These are phyloP conservation scores for Drosophila nigrodunni DNA, from an alignment of 1,140 invertebrate species.

Conservation along the genomic window DNA sequence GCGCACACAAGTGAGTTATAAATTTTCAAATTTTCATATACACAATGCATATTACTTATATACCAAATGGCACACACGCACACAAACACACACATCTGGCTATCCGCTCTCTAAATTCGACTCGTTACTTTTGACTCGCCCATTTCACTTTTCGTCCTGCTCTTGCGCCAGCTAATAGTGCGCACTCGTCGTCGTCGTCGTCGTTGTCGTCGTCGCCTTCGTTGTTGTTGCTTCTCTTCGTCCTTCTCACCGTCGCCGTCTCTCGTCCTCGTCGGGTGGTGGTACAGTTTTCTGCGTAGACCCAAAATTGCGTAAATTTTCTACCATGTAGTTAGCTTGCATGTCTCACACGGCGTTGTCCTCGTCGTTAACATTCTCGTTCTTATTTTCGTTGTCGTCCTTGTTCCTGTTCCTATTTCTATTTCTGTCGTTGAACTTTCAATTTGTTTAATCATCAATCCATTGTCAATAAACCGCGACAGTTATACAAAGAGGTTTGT, in stretches of 20 bases:
- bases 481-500: constrained; percentile 42
- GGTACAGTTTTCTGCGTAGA: constrained; percentile 81
- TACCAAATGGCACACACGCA: constrained; percentile 30
- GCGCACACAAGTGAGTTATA: constrained; percentile 76
- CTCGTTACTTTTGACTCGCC: constrained; percentile 59
- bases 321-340: constrained; percentile 69
- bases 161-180: constrained; percentile 55
- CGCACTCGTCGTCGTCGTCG: constrained; percentile 60
- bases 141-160: constrained; percentile 53
- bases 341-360: constrained; percentile 72
- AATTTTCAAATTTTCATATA: constrained; percentile 70
- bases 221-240: constrained; percentile 7
- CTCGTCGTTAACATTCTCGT: constrained; percentile 45
- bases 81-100: constrained; percentile 16
- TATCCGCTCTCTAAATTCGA: constrained; percentile 31
- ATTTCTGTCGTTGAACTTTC: constrained; percentile 36
- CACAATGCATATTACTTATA: constrained; percentile 47
- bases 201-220: neutral
- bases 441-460: constrained; percentile 52
- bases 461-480: constrained; percentile 14
- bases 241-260: constrained; percentile 34
- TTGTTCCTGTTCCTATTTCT: constrained; percentile 26
- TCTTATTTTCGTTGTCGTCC: constrained; percentile 28
- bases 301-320: constrained; percentile 81
- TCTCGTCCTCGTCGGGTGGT: constrained; percentile 67